These are phyloP conservation scores for Clarias platycephalus DNA, from an alignment of 2,797 vertebrate genomes.

Conservation along the genomic window DNA sequence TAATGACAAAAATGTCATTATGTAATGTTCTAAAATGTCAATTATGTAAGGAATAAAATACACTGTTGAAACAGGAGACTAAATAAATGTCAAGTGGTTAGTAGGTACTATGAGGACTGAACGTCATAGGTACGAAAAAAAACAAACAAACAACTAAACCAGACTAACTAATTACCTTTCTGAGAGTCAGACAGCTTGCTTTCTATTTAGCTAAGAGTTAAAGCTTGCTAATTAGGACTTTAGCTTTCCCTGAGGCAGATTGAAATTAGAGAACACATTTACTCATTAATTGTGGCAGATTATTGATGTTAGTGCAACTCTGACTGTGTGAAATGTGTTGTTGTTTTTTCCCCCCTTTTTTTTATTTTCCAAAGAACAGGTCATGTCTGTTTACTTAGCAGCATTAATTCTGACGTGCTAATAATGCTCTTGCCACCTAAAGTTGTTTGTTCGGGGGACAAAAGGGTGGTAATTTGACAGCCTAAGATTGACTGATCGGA, in stretches of 20 bases:
- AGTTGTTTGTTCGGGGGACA: slow-evolving; percentile 31
- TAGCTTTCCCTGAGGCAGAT: neutral
- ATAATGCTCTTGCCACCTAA: slow-evolving; percentile 16
- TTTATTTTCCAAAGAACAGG: neutral
- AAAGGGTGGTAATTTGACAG: slow-evolving; percentile 44
- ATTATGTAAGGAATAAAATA: neutral
- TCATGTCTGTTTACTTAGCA: slow-evolving; percentile 44
- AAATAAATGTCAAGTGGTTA: neutral
- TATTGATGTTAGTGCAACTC: slow-evolving; percentile 25
- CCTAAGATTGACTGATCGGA: slow-evolving; percentile 42
- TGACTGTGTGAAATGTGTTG: neutral
- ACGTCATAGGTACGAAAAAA: no score
- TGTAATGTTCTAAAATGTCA: no score
- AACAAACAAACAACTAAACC: neutral
- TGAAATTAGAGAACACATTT: neutral
- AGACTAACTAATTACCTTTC: neutral
- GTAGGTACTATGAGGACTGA: no score
- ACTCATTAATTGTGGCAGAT: neutral
- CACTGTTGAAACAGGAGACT: neutral
- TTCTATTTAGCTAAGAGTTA: neutral
- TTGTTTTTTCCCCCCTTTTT: neutral
- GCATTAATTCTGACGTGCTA: neutral
- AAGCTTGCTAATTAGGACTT: slow-evolving; percentile 15
- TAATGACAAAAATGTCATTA: neutral
- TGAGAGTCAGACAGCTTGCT: neutral